Conservation (phyloP, 2,113 vertebrate species). For the Micromys minutus region DNA sequence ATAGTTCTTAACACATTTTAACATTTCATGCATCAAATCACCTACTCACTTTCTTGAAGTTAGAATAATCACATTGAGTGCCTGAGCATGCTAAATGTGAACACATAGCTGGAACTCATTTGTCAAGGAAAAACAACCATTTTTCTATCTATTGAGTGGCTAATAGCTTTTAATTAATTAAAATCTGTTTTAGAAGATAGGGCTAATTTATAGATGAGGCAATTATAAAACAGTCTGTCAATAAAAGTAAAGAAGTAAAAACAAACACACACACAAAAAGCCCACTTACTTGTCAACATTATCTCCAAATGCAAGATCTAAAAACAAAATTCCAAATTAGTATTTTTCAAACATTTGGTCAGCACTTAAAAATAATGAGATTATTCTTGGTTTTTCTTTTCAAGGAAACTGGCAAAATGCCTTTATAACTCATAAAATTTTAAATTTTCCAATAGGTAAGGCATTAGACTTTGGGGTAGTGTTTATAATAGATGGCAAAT, state of each 20-base stretch:
- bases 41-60: slow-evolving; percentile 26
- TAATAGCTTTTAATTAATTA: slow-evolving; percentile 34
- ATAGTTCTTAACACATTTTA: slow-evolving; percentile 40
- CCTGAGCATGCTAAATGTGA: slow-evolving; percentile 18
- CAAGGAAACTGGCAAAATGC: not conserved
- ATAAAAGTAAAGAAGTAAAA: slow-evolving; percentile 21
- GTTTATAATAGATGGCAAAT: not conserved
- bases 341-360: slow-evolving; percentile 49
- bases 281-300: slow-evolving; percentile 83
- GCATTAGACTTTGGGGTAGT: slow-evolving; percentile 1
- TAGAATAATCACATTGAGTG: slow-evolving; percentile 45
- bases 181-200: slow-evolving; percentile 44
- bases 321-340: slow-evolving; percentile 73
- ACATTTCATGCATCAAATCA: slow-evolving; percentile 33
- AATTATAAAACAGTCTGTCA: slow-evolving; percentile 47
- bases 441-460: slow-evolving; percentile 8
- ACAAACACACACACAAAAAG: not conserved
- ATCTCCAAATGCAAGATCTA: slow-evolving; percentile 81
- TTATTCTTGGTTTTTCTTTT: not conserved
- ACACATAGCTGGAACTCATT: not conserved
- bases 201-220: not conserved
- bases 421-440: not conserved
- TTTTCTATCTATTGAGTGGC: not conserved
- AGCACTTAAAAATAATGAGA: slow-evolving; percentile 59
- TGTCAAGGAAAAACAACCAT: slow-evolving; percentile 23